phyloP scores from a whole-genome alignment of 1,140 invertebrate species.

The Drosophila elegans region DNA sequence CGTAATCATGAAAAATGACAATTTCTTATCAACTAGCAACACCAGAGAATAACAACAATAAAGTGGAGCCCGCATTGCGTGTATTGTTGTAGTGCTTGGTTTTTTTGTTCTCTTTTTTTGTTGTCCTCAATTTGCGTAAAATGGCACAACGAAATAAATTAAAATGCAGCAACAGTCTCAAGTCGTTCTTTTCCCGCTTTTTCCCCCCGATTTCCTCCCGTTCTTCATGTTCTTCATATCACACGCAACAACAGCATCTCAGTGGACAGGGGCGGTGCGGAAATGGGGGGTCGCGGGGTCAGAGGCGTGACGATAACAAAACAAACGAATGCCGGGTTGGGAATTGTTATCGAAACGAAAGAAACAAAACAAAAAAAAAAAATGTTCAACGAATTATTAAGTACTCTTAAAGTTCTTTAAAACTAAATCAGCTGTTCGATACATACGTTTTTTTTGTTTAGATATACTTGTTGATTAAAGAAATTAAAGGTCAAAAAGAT shows the following conservation, averaged over 20 bases:
- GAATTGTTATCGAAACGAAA: slow-evolving; percentile 26
- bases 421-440: no score
- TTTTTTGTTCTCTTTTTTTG: slow-evolving; percentile 36
- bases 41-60: slow-evolving; percentile 13
- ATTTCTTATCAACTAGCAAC: slow-evolving; percentile 66
- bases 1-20: slow-evolving; percentile 57
- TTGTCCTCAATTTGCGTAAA: slow-evolving; percentile 80
- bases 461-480: no score
- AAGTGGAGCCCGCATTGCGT: slow-evolving; percentile 58
- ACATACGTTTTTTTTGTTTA: no score
- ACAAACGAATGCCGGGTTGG: slow-evolving; percentile 23
- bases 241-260: slow-evolving; percentile 3
- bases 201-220: background rate
- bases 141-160: slow-evolving; percentile 82
- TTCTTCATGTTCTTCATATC: background rate
- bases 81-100: slow-evolving; percentile 23
- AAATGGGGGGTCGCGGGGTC: slow-evolving; percentile 12
- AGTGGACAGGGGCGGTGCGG: background rate
- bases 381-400: no score
- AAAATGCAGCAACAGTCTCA: slow-evolving; percentile 68
- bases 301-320: slow-evolving; percentile 51
- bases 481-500: no score
- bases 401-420: no score
- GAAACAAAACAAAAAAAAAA: slow-evolving; percentile 1
- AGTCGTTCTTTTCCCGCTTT: slow-evolving; percentile 24